Percentiles rank a stretch among this genome's conserved stretches.
These are phyloP conservation scores for Esox masquinongy DNA, from an alignment of 2,797 vertebrate species.

Conservation along the genomic window DNA sequence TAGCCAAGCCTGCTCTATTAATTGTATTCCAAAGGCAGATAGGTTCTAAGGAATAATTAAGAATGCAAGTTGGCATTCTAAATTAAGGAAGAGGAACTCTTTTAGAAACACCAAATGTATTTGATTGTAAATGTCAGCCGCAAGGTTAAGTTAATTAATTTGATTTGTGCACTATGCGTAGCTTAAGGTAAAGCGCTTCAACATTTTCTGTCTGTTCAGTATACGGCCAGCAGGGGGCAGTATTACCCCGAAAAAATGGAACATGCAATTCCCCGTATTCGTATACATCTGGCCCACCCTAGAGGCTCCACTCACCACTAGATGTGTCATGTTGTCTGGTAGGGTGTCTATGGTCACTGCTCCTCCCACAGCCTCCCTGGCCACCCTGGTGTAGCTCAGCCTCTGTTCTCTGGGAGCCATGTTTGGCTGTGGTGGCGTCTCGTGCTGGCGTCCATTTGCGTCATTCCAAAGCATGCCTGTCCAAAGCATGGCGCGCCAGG, in stretches of 20 bases:
- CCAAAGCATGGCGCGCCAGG: constrained; percentile 23
- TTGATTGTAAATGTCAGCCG: background rate
- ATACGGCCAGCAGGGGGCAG: constrained; percentile 49
- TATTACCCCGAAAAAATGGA: constrained; percentile 44
- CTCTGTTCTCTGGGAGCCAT: constrained; percentile 29
- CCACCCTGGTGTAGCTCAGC: constrained; percentile 59
- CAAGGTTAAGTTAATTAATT: background rate
- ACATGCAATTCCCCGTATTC: background rate
- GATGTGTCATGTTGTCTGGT: constrained; percentile 75
- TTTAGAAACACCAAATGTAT: background rate
- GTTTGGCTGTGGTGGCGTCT: constrained; percentile 26
- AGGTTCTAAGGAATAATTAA: background rate
- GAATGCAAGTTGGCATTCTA: background rate
- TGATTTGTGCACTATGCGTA: background rate
- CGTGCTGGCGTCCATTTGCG: constrained; percentile 27
- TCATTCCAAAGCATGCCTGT: constrained; percentile 47
- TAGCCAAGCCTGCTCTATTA: too few relatives aligned
- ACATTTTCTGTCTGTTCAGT: background rate
- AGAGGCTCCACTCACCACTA: constrained; percentile 77
- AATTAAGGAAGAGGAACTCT: background rate
- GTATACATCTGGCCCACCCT: background rate
- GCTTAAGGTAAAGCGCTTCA: background rate
- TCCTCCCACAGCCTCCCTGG: constrained; percentile 74
- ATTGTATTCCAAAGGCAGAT: too few relatives aligned
- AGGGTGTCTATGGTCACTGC: constrained; percentile 81